Conservation (phyloP, 2,113 vertebrate species). For the Marmota flaviventris region DNA sequence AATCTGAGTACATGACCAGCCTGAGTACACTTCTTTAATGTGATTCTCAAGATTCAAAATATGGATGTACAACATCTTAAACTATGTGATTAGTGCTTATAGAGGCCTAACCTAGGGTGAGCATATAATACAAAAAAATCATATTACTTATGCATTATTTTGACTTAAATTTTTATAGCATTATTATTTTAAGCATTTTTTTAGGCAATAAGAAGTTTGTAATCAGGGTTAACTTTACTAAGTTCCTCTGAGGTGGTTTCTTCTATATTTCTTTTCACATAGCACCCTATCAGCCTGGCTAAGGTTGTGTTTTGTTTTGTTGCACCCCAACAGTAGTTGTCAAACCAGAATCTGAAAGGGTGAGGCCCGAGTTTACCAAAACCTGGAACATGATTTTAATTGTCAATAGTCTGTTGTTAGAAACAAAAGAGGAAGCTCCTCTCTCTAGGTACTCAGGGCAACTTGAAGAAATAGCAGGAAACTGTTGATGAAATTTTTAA, state of each 20-base stretch:
- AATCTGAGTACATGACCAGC: not conserved
- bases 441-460: not conserved
- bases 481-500: slow-evolving; percentile 33
- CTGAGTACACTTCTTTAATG: not conserved
- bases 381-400: slow-evolving; percentile 60
- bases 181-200: slow-evolving; percentile 20
- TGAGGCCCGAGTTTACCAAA: slow-evolving; percentile 58
- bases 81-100: not conserved
- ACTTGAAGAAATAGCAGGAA: slow-evolving; percentile 66
- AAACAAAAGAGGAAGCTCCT: slow-evolving; percentile 56
- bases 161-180: slow-evolving; percentile 22
- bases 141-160: not conserved
- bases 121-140: not conserved
- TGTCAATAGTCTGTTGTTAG: slow-evolving; percentile 59
- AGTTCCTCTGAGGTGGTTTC: not conserved
- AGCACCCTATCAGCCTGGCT: not conserved
- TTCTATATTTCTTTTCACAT: not conserved
- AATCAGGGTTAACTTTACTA: slow-evolving; percentile 37
- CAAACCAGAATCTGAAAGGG: slow-evolving; percentile 74
- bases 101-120: not conserved
- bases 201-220: slow-evolving; percentile 7
- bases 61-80: not conserved
- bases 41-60: slow-evolving; percentile 36
- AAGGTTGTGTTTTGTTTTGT: slow-evolving; percentile 68
- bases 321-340: slow-evolving; percentile 64